Evolutionary conservation across 2,888 invertebrate genomes (phyloP).

Genomic region (Ctenicera cuprea): DNA sequence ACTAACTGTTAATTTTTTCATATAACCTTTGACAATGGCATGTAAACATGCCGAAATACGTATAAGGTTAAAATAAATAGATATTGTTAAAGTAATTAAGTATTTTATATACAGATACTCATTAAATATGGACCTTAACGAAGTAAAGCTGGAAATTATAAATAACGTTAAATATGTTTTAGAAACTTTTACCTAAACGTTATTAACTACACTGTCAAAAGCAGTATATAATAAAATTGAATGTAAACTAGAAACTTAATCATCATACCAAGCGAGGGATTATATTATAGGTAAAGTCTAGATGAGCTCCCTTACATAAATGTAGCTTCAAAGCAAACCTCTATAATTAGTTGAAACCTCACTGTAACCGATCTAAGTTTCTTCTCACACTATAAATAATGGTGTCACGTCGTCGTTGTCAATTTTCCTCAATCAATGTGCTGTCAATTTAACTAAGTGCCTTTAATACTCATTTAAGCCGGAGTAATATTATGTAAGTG

Average conservation of each 20-base stretch:
- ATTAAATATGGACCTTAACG: no score
- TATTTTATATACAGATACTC: no score
- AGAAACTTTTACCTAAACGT: no score
- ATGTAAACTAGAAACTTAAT: constrained; percentile 4
- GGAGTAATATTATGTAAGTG: constrained; percentile 35
- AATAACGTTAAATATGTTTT: no score
- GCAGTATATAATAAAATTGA: neutral
- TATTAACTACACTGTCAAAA: neutral
- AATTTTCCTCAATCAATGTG: constrained; percentile 45
- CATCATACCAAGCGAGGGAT: constrained; percentile 20
- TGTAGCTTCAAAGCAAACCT: constrained; percentile 40
- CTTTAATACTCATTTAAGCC: constrained; percentile 46
- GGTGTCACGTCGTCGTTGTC: constrained; percentile 39
- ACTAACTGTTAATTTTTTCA: no score
- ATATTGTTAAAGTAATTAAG: no score
- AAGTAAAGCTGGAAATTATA: no score
- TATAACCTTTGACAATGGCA: no score
- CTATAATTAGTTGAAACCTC: constrained; percentile 38
- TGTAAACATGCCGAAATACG: no score
- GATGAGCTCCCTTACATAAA: constrained; percentile 20
- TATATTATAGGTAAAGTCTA: constrained; percentile 29
- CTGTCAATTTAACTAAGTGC: constrained; percentile 53
- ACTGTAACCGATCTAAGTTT: constrained; percentile 27
- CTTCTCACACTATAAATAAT: constrained; percentile 26
- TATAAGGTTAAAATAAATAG: no score